phyloP scores from a whole-genome alignment of 1,140 invertebrate genomes.

The Neodiprion pinetum region DNA sequence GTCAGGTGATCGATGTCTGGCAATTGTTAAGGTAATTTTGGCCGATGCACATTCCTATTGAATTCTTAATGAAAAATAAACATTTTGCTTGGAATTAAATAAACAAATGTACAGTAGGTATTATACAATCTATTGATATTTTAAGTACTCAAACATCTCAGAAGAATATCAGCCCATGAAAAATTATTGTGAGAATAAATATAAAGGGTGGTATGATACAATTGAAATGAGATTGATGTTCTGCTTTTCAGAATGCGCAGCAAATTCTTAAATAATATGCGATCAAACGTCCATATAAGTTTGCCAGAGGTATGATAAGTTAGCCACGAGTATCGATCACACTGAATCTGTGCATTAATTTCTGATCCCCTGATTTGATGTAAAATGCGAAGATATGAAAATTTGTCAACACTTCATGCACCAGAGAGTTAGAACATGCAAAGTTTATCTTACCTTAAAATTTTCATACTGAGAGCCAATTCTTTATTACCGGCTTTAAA shows the following conservation, averaged over 20 bases:
- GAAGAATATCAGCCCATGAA: not conserved
- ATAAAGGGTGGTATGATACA: no score
- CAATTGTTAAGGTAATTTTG: constrained; percentile 53
- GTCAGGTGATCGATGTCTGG: constrained; percentile 94
- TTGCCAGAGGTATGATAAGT: constrained; percentile 4
- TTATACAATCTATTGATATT: no score
- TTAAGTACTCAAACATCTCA: no score
- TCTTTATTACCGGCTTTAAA: not conserved
- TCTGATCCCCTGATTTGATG: not conserved
- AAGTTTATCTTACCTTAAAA: not conserved
- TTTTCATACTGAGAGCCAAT: not conserved
- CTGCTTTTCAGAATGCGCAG: no score
- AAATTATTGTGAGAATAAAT: not conserved
- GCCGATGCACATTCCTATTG: constrained; percentile 25
- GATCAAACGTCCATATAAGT: not conserved
- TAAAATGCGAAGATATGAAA: not conserved
- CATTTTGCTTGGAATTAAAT: no score
- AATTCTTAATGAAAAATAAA: not conserved
- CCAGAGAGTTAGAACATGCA: constrained; percentile 1
- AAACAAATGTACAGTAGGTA: no score
- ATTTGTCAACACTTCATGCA: not conserved
- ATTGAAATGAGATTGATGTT: no score
- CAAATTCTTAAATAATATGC: not conserved
- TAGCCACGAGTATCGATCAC: not conserved
- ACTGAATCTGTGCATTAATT: not conserved